Evolutionary conservation across 2,113 vertebrate species (phyloP), one percentile per base, ranked within the genome.

Genomic region (Casuarius casuarius): DNA sequence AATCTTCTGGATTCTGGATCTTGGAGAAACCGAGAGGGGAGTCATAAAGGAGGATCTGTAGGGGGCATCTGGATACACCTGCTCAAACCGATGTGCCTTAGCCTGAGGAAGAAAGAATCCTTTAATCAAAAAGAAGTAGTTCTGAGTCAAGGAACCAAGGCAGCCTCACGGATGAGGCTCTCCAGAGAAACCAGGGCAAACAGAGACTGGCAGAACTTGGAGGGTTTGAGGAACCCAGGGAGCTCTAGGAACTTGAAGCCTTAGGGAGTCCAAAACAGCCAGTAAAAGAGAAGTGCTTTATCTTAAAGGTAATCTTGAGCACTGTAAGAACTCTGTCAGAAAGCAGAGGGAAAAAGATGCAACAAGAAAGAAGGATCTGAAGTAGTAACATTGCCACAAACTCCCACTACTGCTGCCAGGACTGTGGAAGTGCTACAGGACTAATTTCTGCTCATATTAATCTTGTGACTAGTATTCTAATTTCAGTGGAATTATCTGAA

Each of bases 61-160:
- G 71, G 63, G 93, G 61, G 70, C 38, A 89, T n/a, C 65, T 86
- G 89, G 46, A 71, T 92, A 80, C 49, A 95, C 58, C 91, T 89
- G 73, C 54, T 93, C 76, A 26, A 67, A 79, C 16, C 9, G 18
- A 66, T 66, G 68, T 6, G 78, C 35, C 49, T 92, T 42, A 90
- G 74, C 66, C 84, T 44, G 52, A 85, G 66, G 66, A 95, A 95
- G 48, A 44, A 12, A 31, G 49, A 83, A 70, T 38, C 79, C 84
- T 91, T 92, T 83, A 54, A 90, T 92, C 84, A 83, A 61, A 70
- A 80, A 94, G 72, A 33, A 59, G 56, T 33, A 33, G 31, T 31
- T 59, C 56, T 59, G 56, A 59, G 56, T 59, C 17, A 17, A 59
- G 56, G 56, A 91, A 70, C 59, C 77, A 70, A 94, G 71, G 71